phyloP scores from a whole-genome alignment of 2,113 vertebrate species.

The Chinchilla lanigera region DNA sequence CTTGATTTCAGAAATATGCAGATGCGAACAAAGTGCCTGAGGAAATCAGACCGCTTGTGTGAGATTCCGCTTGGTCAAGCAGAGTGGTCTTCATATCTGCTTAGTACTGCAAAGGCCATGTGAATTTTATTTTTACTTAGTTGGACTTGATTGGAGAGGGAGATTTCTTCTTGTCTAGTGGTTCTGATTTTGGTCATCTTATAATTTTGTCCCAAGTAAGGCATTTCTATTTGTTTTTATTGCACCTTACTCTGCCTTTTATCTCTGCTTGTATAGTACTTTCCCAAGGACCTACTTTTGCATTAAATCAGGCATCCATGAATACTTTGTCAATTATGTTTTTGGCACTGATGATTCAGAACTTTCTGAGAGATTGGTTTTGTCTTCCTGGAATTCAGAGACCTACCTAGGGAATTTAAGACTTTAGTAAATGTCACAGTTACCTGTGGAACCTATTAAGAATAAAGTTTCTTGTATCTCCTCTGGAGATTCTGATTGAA shows the following conservation, averaged over 20 bases:
- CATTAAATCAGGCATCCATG: not conserved
- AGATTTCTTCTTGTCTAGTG: not conserved
- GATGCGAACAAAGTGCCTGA: not conserved
- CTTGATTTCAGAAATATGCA: not conserved
- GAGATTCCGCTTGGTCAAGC: constrained; percentile 35
- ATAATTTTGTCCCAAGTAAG: not conserved
- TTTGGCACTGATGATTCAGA: not conserved
- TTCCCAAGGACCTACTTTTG: not conserved
- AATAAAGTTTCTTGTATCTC: not conserved
- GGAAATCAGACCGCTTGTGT: constrained; percentile 2
- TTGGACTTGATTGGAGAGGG: not conserved
- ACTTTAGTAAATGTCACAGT: constrained; percentile 30
- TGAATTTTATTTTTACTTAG: not conserved
- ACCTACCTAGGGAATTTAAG: not conserved
- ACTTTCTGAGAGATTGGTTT: not conserved
- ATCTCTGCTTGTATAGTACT: not conserved
- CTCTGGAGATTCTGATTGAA: not conserved
- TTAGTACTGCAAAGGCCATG: not conserved
- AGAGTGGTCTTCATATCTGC: not conserved
- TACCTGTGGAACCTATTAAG: not conserved
- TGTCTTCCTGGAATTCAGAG: not conserved
- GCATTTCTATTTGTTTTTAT: not conserved
- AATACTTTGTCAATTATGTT: not conserved
- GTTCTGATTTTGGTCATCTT: not conserved
- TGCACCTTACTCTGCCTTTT: not conserved